Evolutionary conservation across 64 coral and sea anemone species (phyloP), one percentile per base, ranked within the genome.

Genomic region (Porites lutea): DNA sequence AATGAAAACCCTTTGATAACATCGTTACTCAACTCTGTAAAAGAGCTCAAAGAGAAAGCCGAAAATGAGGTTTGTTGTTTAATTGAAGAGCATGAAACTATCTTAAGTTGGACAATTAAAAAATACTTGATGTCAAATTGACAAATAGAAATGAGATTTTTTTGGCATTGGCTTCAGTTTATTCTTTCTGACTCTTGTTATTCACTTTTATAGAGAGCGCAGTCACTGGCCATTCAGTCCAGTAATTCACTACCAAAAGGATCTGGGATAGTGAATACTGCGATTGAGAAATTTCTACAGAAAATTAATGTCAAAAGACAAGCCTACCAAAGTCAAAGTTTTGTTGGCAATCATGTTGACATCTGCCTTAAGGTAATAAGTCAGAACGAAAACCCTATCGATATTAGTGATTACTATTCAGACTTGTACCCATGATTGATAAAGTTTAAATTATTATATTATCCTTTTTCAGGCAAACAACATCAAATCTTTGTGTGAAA

Each of bases 21-120:
- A 55, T 55, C 53, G 11, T 11, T 55, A 20, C 71, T 59, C 11
- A 20, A 83, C 52, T 37, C 20, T 21, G 85, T 21, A 52, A 69
- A 86, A 60, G 37, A 5, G 37, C 59, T 44, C 2, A 61, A 23
- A 83, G 79, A 64, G 46, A 62, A 63, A n/a, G 79, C 53, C 19
- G 59, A 55, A 65, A 27, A 14, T 83, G 79, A 83, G 52, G 61
- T 82, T 61, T 22, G 37, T 82, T 20, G 52, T 27, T 55, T 55
- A 55, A 7, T 11, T 55, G 2, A 55, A 55, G 53, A 11, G 11
- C 5, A 5, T 55, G 5, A 55, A 7, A 55, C 11, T 55, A 55
- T 0, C 53, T 37, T 37, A 37, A 37, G 5, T 55, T 11, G 53
- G 53, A 55, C 53, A 55, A 5, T 37, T 37, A 37, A 37, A 37